A percentile compares a stretch with the other conserved stretches of the same genome.
These are phyloP conservation scores for Leptopilina clavipes DNA, from an alignment of 1,140 invertebrate genomes.

Conservation along the genomic window DNA sequence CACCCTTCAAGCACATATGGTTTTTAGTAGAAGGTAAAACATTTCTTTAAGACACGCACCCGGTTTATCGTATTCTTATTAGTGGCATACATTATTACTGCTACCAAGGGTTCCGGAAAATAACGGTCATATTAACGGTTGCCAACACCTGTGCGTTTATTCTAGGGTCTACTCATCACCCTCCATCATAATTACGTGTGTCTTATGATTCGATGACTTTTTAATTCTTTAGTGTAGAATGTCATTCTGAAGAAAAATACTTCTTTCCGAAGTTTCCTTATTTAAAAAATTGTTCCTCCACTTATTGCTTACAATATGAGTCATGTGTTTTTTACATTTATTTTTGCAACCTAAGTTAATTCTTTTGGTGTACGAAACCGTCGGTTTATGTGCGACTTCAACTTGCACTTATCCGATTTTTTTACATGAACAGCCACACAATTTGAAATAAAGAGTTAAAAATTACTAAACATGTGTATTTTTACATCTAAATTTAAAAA, in stretches of 20 bases:
- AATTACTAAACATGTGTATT: too few relatives aligned
- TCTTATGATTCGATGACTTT: slow-evolving; percentile 35
- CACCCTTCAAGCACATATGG: slow-evolving; percentile 60
- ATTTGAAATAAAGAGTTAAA: too few relatives aligned
- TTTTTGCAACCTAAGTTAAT: too few relatives aligned
- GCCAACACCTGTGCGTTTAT: slow-evolving; percentile 62
- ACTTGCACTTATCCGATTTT: too few relatives aligned
- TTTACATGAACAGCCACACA: too few relatives aligned
- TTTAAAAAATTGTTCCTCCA: too few relatives aligned
- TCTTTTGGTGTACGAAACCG: too few relatives aligned
- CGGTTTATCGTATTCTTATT: slow-evolving; percentile 61
- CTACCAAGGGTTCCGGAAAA: slow-evolving; percentile 55
- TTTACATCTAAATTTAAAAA: too few relatives aligned
- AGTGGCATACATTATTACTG: slow-evolving; percentile 65
- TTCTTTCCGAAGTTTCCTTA: not conserved
- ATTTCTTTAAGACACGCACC: slow-evolving; percentile 60
- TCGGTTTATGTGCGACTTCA: too few relatives aligned
- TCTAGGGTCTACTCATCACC: slow-evolving; percentile 47
- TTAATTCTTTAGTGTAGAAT: not conserved
- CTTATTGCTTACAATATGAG: too few relatives aligned
- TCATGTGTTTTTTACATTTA: too few relatives aligned
- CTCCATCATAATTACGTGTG: slow-evolving; percentile 46
- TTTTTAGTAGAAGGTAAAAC: slow-evolving; percentile 53
- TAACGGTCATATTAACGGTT: slow-evolving; percentile 67
- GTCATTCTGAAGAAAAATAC: not conserved